Conservation (phyloP, 2,113 vertebrate species). For the Paracanthobrama guichenoti region DNA sequence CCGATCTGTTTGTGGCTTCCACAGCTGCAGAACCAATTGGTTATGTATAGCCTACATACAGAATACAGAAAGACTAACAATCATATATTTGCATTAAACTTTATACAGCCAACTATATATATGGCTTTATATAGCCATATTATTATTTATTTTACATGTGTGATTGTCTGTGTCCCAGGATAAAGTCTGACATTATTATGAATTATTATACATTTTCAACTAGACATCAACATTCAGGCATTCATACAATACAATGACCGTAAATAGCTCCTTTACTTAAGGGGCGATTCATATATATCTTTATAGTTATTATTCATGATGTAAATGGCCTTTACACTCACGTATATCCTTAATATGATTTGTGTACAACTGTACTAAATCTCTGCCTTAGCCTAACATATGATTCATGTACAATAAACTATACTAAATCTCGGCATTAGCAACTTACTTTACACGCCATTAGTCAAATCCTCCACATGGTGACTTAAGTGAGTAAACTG, state of each 20-base stretch:
- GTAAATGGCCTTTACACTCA: not conserved
- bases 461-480: not conserved
- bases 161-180: not conserved
- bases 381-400: not conserved
- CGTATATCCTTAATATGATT: not conserved
- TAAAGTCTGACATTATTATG: not conserved
- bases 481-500: too few relatives aligned
- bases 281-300: too few relatives aligned
- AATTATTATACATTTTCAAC: not conserved
- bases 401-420: not conserved
- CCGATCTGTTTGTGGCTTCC: slow-evolving; percentile 10
- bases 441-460: not conserved
- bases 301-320: too few relatives aligned
- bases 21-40: not conserved
- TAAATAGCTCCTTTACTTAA: not conserved
- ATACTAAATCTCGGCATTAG: not conserved
- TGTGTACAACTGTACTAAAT: not conserved
- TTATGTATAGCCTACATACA: not conserved
- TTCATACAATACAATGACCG: not conserved
- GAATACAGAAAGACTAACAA: not conserved
- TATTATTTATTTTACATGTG: not conserved
- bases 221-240: not conserved
- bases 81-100: not conserved
- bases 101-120: not conserved
- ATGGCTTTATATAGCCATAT: too few relatives aligned